Evolutionary conservation across 2,797 vertebrate genomes (phyloP).

Genomic region (Tolypeutes matacus): DNA sequence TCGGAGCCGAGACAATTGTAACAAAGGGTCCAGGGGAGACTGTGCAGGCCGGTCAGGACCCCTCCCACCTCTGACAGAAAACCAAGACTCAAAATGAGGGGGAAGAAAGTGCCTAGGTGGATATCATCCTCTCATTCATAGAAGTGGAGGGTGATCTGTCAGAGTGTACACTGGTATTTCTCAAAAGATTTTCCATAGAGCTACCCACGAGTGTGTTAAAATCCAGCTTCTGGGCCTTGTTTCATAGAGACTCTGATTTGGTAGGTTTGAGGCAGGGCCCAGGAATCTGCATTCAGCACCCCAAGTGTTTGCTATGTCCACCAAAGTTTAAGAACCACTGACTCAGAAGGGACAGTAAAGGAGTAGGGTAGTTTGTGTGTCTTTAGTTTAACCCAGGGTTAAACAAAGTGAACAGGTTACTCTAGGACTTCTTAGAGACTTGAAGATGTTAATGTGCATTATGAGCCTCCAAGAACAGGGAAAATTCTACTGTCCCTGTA

Average conservation of each 20-base stretch:
- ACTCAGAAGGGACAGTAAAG: background rate
- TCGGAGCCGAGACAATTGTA: rapidly evolving
- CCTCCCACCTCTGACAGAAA: background rate
- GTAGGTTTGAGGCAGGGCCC: background rate
- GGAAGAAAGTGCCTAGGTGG: background rate
- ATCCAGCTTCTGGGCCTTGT: background rate
- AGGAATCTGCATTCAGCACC: background rate
- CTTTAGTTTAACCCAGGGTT: background rate
- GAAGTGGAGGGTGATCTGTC: rapidly evolving
- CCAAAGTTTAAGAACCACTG: background rate
- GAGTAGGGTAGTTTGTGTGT: background rate
- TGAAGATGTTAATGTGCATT: no score
- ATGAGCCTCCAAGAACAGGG: background rate
- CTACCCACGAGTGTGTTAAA: background rate
- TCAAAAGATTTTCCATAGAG: background rate
- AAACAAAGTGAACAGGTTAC: background rate
- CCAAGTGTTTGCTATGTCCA: no score
- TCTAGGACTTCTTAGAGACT: background rate
- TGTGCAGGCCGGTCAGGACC: rapidly evolving
- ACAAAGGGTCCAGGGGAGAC: background rate
- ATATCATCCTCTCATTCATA: background rate
- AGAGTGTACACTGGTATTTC: background rate
- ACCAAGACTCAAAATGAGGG: background rate
- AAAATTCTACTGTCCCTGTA: background rate
- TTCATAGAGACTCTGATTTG: background rate